Conservation (phyloP, 2,888 invertebrate species). For the Agonopterix heracliana region DNA sequence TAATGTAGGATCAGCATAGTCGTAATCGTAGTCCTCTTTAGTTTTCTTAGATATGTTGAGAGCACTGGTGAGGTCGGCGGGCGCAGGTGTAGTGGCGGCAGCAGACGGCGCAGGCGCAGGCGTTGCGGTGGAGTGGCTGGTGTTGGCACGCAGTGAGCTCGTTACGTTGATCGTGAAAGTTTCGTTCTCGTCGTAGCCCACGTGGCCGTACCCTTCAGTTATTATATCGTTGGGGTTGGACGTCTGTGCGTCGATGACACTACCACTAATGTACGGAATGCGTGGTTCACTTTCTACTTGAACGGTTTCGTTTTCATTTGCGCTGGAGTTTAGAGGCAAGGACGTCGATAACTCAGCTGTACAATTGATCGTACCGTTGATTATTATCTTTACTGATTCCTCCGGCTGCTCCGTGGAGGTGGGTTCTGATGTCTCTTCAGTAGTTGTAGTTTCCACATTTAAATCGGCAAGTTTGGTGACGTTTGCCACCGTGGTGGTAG, state of each 20-base stretch:
- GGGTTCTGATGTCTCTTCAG: conserved; percentile 18
- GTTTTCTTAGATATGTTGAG: conserved; percentile 72
- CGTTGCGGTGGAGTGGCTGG: conserved; percentile 33
- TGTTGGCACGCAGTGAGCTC: conserved; percentile 66
- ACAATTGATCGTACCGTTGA: conserved; percentile 67
- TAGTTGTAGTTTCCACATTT: conserved; percentile 15
- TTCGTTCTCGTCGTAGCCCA: conserved; percentile 67
- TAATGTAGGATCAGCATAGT: conserved; percentile 80
- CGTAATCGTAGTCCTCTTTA: conserved; percentile 80
- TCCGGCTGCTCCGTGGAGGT: conserved; percentile 49
- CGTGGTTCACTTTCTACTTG: conserved; percentile 38
- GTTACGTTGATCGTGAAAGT: conserved; percentile 76
- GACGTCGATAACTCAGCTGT: conserved; percentile 62
- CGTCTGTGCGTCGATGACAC: conserved; percentile 43
- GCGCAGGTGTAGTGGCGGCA: conserved; percentile 32
- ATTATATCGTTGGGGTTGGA: conserved; percentile 55
- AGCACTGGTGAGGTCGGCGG: conserved; percentile 49
- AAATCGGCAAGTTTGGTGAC: conserved; percentile 18
- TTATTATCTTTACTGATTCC: conserved; percentile 49
- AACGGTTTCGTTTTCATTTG: conserved; percentile 39
- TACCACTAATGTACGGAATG: conserved; percentile 36
- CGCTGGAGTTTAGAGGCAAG: conserved; percentile 27
- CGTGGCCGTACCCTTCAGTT: conserved; percentile 43
- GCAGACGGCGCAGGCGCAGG: conserved; percentile 18
- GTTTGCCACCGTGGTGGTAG: conserved; percentile 2